Percentiles rank a stretch among this genome's conserved stretches.
These are phyloP conservation scores for Archocentrus centrarchus DNA, from an alignment of 2,113 vertebrate species.

Conservation along the genomic window DNA sequence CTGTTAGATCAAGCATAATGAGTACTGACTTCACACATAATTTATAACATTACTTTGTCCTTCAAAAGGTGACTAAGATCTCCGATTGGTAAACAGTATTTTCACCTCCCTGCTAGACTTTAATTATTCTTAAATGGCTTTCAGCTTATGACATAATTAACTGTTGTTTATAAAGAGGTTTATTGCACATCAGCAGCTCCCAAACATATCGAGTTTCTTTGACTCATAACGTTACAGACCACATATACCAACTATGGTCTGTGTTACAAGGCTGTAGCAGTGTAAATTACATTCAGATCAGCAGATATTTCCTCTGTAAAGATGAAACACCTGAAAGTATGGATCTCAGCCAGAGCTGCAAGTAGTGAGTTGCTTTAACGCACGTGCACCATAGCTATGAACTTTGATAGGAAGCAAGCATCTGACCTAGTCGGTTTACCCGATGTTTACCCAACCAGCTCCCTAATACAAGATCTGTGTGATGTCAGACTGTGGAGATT, in stretches of 20 bases:
- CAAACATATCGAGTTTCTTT: not conserved
- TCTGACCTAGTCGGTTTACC: not conserved
- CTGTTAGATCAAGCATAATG: not conserved
- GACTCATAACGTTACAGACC: not conserved
- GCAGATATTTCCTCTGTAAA: not conserved
- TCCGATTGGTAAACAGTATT: conserved; percentile 28
- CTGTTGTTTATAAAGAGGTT: not conserved
- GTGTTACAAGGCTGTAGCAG: not conserved
- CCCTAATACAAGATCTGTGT: not conserved
- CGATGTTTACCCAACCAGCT: not conserved
- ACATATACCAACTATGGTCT: not conserved
- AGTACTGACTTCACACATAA: not conserved
- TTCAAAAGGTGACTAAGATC: not conserved
- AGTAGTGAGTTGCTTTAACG: not conserved
- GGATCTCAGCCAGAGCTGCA: not conserved
- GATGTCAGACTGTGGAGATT: not conserved
- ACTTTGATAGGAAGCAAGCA: not conserved
- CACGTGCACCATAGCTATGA: not conserved
- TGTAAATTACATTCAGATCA: not conserved
- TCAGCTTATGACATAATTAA: not conserved
- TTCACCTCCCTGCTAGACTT: not conserved
- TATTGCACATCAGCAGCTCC: not conserved
- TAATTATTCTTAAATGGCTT: conserved; percentile 8
- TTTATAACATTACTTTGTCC: not conserved
- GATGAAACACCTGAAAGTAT: not conserved